phyloP scores from a whole-genome alignment of 2,797 vertebrate species.

The Oryzias dopingdopingensis region DNA sequence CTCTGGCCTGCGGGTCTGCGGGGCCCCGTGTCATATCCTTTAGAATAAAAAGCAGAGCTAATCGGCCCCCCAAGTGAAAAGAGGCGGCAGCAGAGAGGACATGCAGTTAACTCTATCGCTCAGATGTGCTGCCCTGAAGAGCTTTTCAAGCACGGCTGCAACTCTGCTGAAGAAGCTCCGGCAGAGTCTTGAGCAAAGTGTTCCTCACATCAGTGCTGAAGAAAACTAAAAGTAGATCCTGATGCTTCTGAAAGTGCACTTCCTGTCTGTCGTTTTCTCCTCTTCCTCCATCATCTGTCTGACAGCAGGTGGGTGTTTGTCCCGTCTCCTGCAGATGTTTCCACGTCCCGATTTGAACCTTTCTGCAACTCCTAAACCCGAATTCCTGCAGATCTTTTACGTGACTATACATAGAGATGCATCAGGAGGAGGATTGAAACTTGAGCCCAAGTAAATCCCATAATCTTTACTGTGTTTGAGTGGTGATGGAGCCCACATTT shows the following conservation, averaged over 20 bases:
- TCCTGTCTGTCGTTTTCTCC: conserved; percentile 35
- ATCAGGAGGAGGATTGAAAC: too few species aligned
- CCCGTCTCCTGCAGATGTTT: too few species aligned
- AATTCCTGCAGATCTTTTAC: too few species aligned
- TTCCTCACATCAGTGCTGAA: conserved; percentile 18
- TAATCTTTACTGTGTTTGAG: background rate
- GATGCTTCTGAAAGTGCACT: conserved; percentile 28
- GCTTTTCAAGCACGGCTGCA: conserved; percentile 36
- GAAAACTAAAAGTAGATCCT: conserved; percentile 31
- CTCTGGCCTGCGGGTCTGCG: conserved; percentile 24
- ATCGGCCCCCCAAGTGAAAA: conserved; percentile 34
- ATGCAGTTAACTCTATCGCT: conserved; percentile 36
- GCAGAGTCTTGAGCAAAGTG: conserved; percentile 19
- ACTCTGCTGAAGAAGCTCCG: conserved; percentile 3
- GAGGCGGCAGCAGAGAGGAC: conserved; percentile 10
- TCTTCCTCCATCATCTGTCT: conserved; percentile 1
- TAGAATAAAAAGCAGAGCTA: conserved; percentile 50
- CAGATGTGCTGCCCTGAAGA: conserved; percentile 37
- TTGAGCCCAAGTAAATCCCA: too few species aligned
- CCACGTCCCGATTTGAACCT: too few species aligned
- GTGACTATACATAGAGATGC: too few species aligned
- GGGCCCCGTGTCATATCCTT: background rate
- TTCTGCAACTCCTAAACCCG: too few species aligned
- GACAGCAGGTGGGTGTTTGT: too few species aligned
- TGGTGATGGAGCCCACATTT: background rate